Conservation (phyloP, 1,140 invertebrate species). For the Drosophila asahinai region DNA sequence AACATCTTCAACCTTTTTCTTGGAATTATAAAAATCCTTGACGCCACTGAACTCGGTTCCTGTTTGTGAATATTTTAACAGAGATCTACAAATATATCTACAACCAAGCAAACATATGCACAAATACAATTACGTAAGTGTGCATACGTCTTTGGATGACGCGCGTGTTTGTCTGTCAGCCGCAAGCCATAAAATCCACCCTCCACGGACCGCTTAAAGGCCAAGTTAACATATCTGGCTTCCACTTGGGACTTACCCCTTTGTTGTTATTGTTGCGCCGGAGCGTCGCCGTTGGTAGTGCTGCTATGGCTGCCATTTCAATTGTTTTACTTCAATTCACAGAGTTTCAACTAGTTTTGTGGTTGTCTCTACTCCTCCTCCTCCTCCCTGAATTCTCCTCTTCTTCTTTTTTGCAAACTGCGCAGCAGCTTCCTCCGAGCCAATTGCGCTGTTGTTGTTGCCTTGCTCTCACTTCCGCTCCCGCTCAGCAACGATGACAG, state of each 20-base stretch:
- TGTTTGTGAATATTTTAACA: background rate
- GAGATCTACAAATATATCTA: background rate
- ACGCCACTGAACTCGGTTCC: background rate
- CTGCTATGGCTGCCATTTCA: slow-evolving; percentile 60
- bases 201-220: slow-evolving; percentile 58
- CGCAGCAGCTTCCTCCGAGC: slow-evolving; percentile 68
- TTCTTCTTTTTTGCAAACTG: slow-evolving; percentile 31
- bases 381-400: slow-evolving; percentile 11
- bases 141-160: slow-evolving; percentile 1
- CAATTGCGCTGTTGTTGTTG: slow-evolving; percentile 63
- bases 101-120: background rate
- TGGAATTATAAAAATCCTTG: background rate
- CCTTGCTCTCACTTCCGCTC: slow-evolving; percentile 8
- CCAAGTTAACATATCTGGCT: slow-evolving; percentile 66
- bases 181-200: slow-evolving; percentile 52
- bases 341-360: slow-evolving; percentile 40
- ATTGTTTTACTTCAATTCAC: slow-evolving; percentile 17
- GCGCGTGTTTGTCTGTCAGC: slow-evolving; percentile 32
- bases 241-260: slow-evolving; percentile 64
- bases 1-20: too few species aligned
- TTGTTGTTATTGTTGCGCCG: slow-evolving; percentile 54
- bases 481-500: background rate
- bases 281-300: slow-evolving; percentile 36
- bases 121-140: slow-evolving; percentile 3
- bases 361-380: slow-evolving; percentile 12